phyloP scores from a whole-genome alignment of 2,797 vertebrate genomes.

The Myotis pilosus region DNA sequence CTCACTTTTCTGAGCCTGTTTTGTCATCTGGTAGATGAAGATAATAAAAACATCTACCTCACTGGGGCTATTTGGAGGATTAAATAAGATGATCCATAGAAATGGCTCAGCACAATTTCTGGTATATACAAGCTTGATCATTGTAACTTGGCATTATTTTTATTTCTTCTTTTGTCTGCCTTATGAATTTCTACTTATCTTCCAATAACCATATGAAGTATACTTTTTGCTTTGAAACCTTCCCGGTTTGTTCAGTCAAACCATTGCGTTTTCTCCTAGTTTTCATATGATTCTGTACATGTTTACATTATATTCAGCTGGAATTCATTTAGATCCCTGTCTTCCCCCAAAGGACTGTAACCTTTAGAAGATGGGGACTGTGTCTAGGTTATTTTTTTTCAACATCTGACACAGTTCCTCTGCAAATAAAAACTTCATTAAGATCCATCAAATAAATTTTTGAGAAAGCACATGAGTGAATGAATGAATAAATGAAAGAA shows the following conservation, averaged over 20 bases:
- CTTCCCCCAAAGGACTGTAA: background rate
- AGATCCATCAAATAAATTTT: slow-evolving; percentile 5
- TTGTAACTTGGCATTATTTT: background rate
- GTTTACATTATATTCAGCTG: background rate
- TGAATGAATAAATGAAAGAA: background rate
- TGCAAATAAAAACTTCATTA: slow-evolving; percentile 24
- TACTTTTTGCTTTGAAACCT: slow-evolving; percentile 28
- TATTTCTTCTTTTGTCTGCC: background rate
- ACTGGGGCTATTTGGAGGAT: background rate
- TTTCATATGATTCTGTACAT: background rate
- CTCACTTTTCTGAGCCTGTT: slow-evolving; percentile 16
- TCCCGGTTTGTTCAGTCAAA: background rate
- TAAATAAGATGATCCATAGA: background rate
- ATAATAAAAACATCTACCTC: slow-evolving; percentile 6
- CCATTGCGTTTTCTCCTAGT: background rate
- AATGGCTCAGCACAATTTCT: background rate
- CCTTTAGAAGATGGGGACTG: background rate
- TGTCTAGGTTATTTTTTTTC: background rate
- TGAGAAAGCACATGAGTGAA: background rate
- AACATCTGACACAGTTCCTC: background rate
- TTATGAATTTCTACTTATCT: background rate
- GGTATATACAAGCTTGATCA: background rate
- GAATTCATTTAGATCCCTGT: slow-evolving; percentile 23
- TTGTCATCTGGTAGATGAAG: slow-evolving; percentile 18
- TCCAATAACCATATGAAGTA: background rate